A percentile compares a stretch with the other conserved stretches of the same genome.
Evolutionary conservation across 2,113 vertebrate species (phyloP).

Genomic region (Mastomys coucha): DNA sequence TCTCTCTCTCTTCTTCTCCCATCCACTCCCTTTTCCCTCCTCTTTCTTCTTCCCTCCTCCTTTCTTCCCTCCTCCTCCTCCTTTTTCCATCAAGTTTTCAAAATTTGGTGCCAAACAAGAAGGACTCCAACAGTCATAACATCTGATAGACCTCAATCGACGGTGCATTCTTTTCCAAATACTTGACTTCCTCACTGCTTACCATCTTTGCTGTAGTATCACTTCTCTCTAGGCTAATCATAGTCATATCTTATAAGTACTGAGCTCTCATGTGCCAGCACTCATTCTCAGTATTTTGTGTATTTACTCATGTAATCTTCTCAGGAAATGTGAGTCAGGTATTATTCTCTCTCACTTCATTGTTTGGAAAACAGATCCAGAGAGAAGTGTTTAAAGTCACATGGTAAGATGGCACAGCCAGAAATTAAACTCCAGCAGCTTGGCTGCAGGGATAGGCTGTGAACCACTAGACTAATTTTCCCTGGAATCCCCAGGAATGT

Average conservation of each 20-base stretch:
- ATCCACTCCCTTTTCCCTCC: too few relatives aligned
- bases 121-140: background rate
- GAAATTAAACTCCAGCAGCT: slow-evolving; percentile 26
- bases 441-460: background rate
- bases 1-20: too few relatives aligned
- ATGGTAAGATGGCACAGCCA: background rate
- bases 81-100: background rate
- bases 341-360: background rate
- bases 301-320: background rate
- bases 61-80: too few relatives aligned
- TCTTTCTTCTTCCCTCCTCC: background rate
- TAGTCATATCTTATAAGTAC: background rate
- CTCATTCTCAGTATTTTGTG: background rate
- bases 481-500: background rate
- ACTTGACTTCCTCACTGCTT: slow-evolving; percentile 4
- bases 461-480: background rate
- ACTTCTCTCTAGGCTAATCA: background rate
- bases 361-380: background rate
- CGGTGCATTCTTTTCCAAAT: background rate
- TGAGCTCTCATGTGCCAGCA: background rate
- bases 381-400: background rate
- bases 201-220: background rate
- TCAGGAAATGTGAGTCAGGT: background rate
- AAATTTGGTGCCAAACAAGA: background rate
- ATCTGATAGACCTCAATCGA: background rate